phyloP scores from a whole-genome alignment of 2,797 vertebrate genomes.

The Periophthalmus magnuspinnatus region DNA sequence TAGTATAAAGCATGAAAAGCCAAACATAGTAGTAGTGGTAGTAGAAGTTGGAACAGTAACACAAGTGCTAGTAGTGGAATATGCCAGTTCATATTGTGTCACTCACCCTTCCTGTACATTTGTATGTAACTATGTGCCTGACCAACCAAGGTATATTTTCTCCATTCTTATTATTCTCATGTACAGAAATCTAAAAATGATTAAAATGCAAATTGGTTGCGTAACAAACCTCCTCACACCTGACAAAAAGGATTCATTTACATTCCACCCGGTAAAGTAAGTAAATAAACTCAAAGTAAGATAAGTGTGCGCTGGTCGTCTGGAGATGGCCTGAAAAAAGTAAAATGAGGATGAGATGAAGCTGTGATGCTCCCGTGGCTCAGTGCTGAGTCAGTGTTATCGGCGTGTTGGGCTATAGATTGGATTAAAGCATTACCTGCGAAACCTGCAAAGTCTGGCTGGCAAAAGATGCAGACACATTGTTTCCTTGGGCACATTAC shows the following conservation, averaged over 20 bases:
- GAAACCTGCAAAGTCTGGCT: constrained; percentile 51
- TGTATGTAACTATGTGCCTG: too few relatives aligned
- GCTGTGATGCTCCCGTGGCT: constrained; percentile 33
- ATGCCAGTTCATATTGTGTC: neutral
- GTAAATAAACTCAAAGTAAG: constrained; percentile 16
- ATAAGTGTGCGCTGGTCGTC: constrained; percentile 2
- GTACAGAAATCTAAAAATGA: too few relatives aligned
- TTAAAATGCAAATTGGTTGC: too few relatives aligned
- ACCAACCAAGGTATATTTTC: too few relatives aligned
- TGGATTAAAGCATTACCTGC: constrained; percentile 61
- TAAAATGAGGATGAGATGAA: constrained; percentile 31
- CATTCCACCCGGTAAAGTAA: constrained; percentile 5
- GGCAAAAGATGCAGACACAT: constrained; percentile 17
- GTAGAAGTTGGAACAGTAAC: neutral
- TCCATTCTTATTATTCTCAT: too few relatives aligned
- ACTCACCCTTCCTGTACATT: too few relatives aligned
- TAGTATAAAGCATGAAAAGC: neutral
- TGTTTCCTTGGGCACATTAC: constrained; percentile 9
- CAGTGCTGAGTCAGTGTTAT: constrained; percentile 60
- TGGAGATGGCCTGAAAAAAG: constrained; percentile 16
- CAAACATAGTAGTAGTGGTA: neutral
- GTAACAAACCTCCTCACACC: too few relatives aligned
- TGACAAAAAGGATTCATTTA: neutral
- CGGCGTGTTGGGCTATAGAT: constrained; percentile 42
- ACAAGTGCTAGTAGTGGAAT: neutral